Conservation (phyloP, 2,797 vertebrate genomes). For the Galagoides demidoff region DNA sequence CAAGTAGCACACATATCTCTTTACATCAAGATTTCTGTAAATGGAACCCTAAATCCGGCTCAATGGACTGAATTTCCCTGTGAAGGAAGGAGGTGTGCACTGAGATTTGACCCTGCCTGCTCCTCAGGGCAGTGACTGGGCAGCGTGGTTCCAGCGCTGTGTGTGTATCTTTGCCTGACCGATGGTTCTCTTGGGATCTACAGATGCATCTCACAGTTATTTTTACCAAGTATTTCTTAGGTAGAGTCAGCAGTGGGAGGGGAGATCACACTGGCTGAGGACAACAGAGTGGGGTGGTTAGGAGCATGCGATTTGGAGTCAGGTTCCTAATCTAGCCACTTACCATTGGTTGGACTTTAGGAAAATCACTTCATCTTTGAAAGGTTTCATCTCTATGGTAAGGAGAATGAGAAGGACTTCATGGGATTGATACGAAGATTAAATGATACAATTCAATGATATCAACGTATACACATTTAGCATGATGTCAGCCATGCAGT, state of each 20-base stretch:
- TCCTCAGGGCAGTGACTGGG: not conserved
- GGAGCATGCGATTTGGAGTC: not conserved
- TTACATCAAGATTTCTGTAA: not conserved
- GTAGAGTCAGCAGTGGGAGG: not conserved
- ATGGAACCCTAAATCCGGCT: not conserved
- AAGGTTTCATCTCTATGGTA: not conserved
- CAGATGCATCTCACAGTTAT: not conserved
- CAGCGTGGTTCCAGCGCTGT: not conserved
- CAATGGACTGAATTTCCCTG: not conserved
- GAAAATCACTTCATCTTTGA: constrained; percentile 3
- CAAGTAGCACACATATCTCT: not conserved
- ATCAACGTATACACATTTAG: constrained; percentile 48
- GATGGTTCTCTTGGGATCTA: not conserved
- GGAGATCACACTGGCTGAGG: not conserved
- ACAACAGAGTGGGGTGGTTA: not conserved
- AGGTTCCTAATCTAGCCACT: not conserved
- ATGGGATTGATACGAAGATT: not conserved
- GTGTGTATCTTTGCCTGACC: constrained; percentile 37
- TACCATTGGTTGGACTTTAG: not conserved
- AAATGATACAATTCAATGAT: constrained; percentile 18
- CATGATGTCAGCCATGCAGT: not conserved
- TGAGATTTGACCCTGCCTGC: not conserved
- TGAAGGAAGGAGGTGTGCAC: not conserved
- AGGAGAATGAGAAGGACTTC: not conserved
- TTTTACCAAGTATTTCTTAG: not conserved